These are phyloP conservation scores for Cyclina sinensis DNA, from an alignment of 1,140 invertebrate genomes.

Conservation along the genomic window DNA sequence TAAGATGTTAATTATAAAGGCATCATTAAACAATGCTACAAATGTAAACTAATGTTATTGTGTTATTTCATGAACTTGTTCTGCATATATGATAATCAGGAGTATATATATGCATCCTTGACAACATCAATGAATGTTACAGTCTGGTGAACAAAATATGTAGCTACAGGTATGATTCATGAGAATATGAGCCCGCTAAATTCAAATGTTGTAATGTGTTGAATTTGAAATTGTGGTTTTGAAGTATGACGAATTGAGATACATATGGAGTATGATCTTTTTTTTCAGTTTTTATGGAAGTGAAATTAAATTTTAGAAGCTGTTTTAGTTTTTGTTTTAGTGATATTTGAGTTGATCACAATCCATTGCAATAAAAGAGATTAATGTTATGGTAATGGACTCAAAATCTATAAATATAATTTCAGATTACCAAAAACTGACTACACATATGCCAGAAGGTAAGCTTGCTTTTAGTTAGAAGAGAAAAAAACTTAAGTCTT, in stretches of 20 bases:
- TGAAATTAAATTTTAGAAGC: too few relatives aligned
- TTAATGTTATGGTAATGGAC: too few relatives aligned
- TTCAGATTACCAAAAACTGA: slow-evolving; percentile 83
- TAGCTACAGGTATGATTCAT: slow-evolving; percentile 7
- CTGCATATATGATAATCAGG: background rate
- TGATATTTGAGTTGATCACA: too few relatives aligned
- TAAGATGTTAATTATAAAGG: too few relatives aligned
- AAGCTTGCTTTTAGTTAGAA: slow-evolving; percentile 50
- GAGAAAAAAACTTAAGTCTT: too few relatives aligned
- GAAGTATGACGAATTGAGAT: too few relatives aligned
- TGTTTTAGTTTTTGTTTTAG: too few relatives aligned
- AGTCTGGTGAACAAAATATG: slow-evolving; percentile 46
- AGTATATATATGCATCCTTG: background rate
- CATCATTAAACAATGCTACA: background rate
- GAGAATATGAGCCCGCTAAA: slow-evolving; percentile 17
- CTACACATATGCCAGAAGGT: slow-evolving; percentile 84
- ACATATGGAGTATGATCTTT: background rate
- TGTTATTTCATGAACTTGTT: too few relatives aligned
- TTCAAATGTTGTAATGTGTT: slow-evolving; percentile 48
- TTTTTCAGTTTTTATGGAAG: too few relatives aligned
- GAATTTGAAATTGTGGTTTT: slow-evolving; percentile 36
- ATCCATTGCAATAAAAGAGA: too few relatives aligned
- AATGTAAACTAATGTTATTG: background rate
- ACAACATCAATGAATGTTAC: background rate
- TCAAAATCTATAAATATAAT: too few relatives aligned